phyloP scores from a whole-genome alignment of 2,113 vertebrate species.

The Apteryx mantelli region DNA sequence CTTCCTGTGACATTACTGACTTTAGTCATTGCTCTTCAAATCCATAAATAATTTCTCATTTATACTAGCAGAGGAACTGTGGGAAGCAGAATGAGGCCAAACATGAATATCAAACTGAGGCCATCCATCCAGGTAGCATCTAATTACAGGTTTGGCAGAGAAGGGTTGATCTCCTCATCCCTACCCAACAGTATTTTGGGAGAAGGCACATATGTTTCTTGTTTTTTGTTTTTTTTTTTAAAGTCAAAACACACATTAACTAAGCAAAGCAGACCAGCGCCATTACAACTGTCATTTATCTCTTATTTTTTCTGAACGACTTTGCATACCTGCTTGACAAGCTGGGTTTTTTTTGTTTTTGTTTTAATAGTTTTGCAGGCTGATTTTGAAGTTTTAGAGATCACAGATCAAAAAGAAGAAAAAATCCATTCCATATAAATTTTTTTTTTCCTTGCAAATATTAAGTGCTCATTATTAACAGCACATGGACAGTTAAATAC shows the following conservation, averaged over 20 bases:
- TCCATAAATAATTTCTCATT: background rate
- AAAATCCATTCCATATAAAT: background rate
- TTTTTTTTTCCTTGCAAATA: background rate
- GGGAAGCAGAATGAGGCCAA: background rate
- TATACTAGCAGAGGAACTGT: background rate
- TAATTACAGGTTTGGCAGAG: background rate
- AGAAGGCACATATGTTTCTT: background rate
- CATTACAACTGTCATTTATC: background rate
- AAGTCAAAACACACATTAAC: background rate
- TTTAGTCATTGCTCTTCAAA: background rate
- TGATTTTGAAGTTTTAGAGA: background rate
- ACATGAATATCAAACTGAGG: accelerated
- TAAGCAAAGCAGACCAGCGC: background rate
- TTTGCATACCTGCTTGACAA: background rate
- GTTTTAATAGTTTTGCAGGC: background rate
- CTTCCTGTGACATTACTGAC: too few relatives aligned
- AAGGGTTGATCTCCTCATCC: background rate
- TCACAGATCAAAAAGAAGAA: background rate
- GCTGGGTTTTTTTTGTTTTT: background rate
- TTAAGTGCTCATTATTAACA: background rate
- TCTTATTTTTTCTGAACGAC: background rate
- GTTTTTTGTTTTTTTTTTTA: background rate
- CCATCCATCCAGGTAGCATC: accelerated
- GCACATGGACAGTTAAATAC: background rate
- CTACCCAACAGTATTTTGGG: background rate